These are phyloP conservation scores for Orchestia grillus DNA, from an alignment of 1,140 invertebrate genomes.

Conservation along the genomic window DNA sequence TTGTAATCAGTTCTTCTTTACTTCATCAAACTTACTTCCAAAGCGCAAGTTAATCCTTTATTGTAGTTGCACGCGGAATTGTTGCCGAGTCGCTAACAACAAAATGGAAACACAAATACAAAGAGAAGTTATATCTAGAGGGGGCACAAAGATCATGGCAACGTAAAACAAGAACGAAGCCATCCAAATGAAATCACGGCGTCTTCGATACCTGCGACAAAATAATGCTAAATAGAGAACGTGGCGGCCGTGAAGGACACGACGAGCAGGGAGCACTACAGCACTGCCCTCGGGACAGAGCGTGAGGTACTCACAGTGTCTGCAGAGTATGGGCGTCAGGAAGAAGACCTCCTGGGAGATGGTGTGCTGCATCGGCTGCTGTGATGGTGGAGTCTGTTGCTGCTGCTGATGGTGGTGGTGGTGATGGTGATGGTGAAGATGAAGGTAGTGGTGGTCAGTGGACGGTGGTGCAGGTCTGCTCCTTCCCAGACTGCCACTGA, in stretches of 20 bases:
- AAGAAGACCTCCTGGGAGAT: slow-evolving; percentile 43
- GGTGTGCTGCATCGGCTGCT: slow-evolving; percentile 4
- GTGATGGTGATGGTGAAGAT: neutral
- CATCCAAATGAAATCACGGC: neutral
- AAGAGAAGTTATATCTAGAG: neutral
- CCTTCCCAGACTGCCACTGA: slow-evolving; percentile 20
- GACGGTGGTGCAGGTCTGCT: neutral
- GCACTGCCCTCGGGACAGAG: neutral
- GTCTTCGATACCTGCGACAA: neutral
- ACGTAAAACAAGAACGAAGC: too few species aligned
- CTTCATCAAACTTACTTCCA: neutral
- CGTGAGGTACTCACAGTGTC: slow-evolving; percentile 34
- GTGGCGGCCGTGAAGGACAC: too few species aligned
- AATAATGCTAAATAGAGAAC: neutral
- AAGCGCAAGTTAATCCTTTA: neutral
- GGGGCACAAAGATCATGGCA: neutral
- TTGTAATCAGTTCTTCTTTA: neutral
- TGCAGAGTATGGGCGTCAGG: slow-evolving; percentile 39
- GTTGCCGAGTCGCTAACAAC: too few species aligned
- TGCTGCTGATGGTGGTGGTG: slow-evolving; percentile 15
- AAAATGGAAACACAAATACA: neutral
- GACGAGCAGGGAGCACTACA: neutral
- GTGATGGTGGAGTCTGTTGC: neutral
- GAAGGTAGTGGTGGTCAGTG: neutral
- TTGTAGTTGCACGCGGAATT: neutral